These are phyloP conservation scores for Salvator merianae DNA, from an alignment of 2,113 vertebrate genomes.

Conservation along the genomic window DNA sequence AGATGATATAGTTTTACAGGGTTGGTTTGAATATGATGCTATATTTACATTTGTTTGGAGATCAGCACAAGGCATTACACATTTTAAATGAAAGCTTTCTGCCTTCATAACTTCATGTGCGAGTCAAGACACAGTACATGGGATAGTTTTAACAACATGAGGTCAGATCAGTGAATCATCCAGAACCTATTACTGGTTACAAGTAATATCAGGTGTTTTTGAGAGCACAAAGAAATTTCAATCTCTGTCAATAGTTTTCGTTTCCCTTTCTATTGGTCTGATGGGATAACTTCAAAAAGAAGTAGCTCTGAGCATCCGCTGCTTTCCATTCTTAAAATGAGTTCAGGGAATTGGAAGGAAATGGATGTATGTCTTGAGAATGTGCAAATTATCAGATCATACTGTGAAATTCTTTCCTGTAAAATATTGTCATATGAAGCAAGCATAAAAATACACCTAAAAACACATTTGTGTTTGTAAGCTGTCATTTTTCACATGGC, in stretches of 20 bases:
- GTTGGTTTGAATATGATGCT: neutral
- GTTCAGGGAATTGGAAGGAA: neutral
- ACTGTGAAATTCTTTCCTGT: neutral
- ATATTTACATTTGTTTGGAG: neutral
- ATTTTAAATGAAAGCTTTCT: neutral
- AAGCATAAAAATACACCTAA: too few species aligned
- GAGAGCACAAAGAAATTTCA: neutral
- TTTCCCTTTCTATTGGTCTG: neutral
- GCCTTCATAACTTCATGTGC: neutral
- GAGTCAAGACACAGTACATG: neutral
- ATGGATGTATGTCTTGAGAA: neutral
- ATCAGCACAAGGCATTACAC: neutral
- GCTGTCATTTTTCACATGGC: too few species aligned
- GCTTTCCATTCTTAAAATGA: neutral
- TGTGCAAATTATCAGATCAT: too few species aligned
- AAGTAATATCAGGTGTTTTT: neutral
- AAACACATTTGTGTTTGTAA: too few species aligned
- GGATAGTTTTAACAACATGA: neutral
- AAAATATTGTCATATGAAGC: neutral
- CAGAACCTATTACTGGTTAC: neutral
- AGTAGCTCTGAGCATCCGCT: neutral
- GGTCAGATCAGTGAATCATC: conserved; percentile 1
- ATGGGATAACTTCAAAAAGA: neutral
- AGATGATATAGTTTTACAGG: conserved; percentile 9
- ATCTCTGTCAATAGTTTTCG: neutral